Evolutionary conservation across 2,797 vertebrate genomes (phyloP).

Genomic region (Apogon hyalosoma): DNA sequence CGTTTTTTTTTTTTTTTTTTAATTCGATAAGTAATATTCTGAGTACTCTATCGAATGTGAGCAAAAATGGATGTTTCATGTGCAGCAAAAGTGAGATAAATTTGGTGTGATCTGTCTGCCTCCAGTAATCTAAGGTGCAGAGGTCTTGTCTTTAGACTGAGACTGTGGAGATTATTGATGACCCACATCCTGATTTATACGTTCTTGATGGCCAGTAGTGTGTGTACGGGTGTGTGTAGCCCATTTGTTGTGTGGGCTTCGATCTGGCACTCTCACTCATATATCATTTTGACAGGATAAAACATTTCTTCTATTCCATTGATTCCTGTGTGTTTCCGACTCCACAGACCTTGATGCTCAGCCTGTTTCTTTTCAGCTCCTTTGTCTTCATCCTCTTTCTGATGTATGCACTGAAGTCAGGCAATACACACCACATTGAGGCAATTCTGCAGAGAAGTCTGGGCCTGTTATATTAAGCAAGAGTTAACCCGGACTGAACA

Average conservation of each 20-base stretch:
- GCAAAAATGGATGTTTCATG: slow-evolving; percentile 19
- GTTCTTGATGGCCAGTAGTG: slow-evolving; percentile 2
- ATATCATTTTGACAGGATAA: slow-evolving; percentile 29
- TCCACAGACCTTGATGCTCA: background rate
- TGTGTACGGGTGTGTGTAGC: slow-evolving; percentile 2
- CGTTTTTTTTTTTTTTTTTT: too few relatives aligned
- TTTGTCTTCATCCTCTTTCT: slow-evolving; percentile 8
- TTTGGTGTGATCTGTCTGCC: slow-evolving; percentile 5
- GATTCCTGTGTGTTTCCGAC: background rate
- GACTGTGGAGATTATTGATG: slow-evolving; percentile 39
- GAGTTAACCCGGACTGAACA: slow-evolving; percentile 14
- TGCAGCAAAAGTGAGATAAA: slow-evolving; percentile 11
- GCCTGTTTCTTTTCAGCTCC: background rate
- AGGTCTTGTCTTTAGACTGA: slow-evolving; percentile 9
- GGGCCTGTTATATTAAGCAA: background rate
- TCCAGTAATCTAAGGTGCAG: slow-evolving; percentile 20
- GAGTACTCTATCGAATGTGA: too few relatives aligned
- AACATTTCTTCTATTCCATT: slow-evolving; percentile 15
- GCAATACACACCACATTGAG: slow-evolving; percentile 14
- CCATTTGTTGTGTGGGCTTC: slow-evolving; percentile 31
- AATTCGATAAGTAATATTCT: background rate
- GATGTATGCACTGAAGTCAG: slow-evolving; percentile 11
- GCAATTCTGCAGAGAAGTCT: background rate
- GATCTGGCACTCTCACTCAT: slow-evolving; percentile 12
- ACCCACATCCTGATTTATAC: slow-evolving; percentile 34